Percentiles rank a stretch among this genome's conserved stretches.
Conservation (phyloP, 2,888 invertebrate species). For the Drosophila fulvimacula region DNA sequence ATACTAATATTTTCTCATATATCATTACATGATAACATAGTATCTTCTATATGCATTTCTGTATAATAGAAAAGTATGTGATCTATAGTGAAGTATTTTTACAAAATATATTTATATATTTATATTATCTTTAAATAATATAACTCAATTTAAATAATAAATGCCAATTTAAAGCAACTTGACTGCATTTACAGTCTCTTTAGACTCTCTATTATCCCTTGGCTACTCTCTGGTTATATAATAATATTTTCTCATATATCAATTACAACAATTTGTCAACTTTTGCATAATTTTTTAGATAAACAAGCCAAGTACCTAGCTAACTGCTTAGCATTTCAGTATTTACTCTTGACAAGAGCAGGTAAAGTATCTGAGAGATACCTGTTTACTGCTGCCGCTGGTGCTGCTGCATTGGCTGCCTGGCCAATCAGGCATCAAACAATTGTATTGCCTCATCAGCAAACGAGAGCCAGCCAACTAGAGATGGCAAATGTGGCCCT, state of each 20-base stretch:
- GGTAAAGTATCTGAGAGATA: slow-evolving; percentile 36
- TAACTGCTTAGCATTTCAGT: not conserved
- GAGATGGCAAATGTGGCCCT: slow-evolving; percentile 47
- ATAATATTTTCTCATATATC: not conserved
- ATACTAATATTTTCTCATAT: not conserved
- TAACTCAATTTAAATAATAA: not conserved
- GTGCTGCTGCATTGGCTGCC: slow-evolving; percentile 27
- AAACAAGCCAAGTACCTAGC: not conserved
- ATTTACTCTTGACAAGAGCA: slow-evolving; percentile 3
- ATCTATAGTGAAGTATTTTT: not conserved
- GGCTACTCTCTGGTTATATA: not conserved
- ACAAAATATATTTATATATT: too few relatives aligned
- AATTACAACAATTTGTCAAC: not conserved
- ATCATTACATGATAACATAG: too few relatives aligned
- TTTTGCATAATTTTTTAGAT: not conserved
- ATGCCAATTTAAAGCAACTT: not conserved
- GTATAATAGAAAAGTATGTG: not conserved
- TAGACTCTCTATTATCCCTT: not conserved
- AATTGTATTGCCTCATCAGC: slow-evolving; percentile 73
- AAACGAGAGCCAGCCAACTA: slow-evolving; percentile 47
- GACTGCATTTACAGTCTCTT: not conserved
- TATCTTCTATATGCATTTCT: not conserved
- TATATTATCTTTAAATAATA: too few relatives aligned
- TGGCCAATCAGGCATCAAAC: slow-evolving; percentile 68
- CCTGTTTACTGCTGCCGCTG: slow-evolving; percentile 21